Percentiles rank a stretch among this genome's conserved stretches.
phyloP scores from a whole-genome alignment of 92 coral and sea anemone species.

The Actinernus sp. region DNA sequence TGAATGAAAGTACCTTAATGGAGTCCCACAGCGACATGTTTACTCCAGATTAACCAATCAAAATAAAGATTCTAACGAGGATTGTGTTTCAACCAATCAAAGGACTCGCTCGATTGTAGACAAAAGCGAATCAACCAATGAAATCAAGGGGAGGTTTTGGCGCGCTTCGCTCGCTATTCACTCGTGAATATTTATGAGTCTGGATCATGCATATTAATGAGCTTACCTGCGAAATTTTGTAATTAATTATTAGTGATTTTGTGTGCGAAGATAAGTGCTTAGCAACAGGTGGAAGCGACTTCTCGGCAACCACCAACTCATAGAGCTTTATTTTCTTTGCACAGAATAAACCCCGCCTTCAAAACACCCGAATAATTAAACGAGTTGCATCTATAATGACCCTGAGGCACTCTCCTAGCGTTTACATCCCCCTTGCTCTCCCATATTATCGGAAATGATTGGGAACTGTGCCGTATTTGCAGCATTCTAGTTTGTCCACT shows the following conservation, averaged over 20 bases:
- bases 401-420: conserved; percentile 15
- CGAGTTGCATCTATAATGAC: conserved; percentile 28
- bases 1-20: conserved; percentile 15
- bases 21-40: too few relatives aligned
- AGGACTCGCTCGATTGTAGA: too few relatives aligned
- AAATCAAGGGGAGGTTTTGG: not conserved
- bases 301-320: conserved; percentile 59
- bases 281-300: conserved; percentile 93
- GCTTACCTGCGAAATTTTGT: conserved; percentile 40
- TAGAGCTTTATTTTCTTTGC: conserved; percentile 40
- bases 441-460: conserved; percentile 70
- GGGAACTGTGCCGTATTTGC: conserved; percentile 62
- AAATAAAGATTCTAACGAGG: too few relatives aligned
- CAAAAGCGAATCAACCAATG: too few relatives aligned
- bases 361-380: conserved; percentile 45
- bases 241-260: conserved; percentile 85
- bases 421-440: conserved; percentile 39
- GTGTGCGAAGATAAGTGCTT: conserved; percentile 87
- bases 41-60: too few relatives aligned
- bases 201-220: conserved; percentile 57
- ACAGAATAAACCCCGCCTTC: conserved; percentile 41
- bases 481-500: conserved; percentile 66
- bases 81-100: too few relatives aligned
- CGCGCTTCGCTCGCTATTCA: conserved; percentile 19
- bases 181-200: not conserved